These are phyloP conservation scores for Falco berigora DNA, from an alignment of 2,797 vertebrate species.

Conservation along the genomic window DNA sequence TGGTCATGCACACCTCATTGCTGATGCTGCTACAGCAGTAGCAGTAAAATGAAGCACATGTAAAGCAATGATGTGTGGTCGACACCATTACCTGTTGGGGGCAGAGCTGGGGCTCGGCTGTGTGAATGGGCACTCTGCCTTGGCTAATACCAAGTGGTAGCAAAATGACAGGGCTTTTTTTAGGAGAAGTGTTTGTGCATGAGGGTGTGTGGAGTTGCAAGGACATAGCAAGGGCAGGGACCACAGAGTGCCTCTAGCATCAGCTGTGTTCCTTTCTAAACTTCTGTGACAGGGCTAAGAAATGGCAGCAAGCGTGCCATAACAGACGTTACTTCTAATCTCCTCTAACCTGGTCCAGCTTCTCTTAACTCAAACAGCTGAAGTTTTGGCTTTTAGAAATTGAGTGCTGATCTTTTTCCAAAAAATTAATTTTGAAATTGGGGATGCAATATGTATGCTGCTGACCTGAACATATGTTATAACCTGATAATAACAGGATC, in stretches of 20 bases:
- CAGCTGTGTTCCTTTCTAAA: not conserved
- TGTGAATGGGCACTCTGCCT: not conserved
- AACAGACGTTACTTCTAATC: not conserved
- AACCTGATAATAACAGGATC: constrained; percentile 49
- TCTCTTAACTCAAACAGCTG: not conserved
- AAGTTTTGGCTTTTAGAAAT: constrained; percentile 34
- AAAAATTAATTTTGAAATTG: constrained; percentile 30
- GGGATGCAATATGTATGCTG: not conserved
- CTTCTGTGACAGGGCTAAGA: not conserved
- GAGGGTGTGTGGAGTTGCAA: not conserved
- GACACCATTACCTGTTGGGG: not conserved
- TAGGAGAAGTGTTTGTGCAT: rapidly evolving
- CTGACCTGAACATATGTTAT: constrained; percentile 56
- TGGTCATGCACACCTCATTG: rapidly evolving
- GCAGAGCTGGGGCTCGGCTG: not conserved
- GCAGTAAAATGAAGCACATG: not conserved
- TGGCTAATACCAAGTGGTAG: rapidly evolving
- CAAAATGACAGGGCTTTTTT: not conserved
- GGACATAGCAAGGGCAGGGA: not conserved
- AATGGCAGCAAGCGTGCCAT: not conserved
- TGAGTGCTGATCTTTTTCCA: not conserved
- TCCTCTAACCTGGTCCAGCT: not conserved
- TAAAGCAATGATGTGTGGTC: not conserved
- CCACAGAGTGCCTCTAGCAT: not conserved
- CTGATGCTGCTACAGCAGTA: not conserved